Base-by-base conservation (phyloP, 2,797 vertebrate species). In the Fistularia commersonii region DNA sequence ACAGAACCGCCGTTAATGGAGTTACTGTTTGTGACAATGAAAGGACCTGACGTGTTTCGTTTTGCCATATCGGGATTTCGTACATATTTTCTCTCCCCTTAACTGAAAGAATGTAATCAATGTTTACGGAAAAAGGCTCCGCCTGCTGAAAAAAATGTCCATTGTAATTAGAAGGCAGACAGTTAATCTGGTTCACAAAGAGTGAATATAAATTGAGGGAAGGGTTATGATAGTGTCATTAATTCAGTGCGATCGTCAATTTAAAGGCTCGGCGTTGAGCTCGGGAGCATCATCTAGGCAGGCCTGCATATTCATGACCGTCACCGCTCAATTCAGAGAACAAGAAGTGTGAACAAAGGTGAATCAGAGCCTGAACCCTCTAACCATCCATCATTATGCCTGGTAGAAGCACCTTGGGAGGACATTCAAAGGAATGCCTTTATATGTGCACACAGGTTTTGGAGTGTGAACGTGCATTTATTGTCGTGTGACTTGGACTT, bases 221-320 rank as follows among this genome's bases (percentile, higher is more conserved):
- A 79, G 69, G 82, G 79, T 79, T 76, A 83, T 74, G 80, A 79
- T 83, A 72, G 68, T 76, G 77, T 81, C 83, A 87, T 89, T 86
- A 87, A 78, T 80, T 76, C 35, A 6, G 61, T 49, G 65, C 77
- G 81, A 81, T 72, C 82, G 82, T 70, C 74, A 83, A 85, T 86
- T 87, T 79, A 74, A 77, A 78, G 74, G 74, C 82, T 72, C 48
- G 54, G 69, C 71, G 76, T 75, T 62, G 66, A 80, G 77, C 63
- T 53, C 66, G 64, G 77, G 72, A 82, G 74, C 76, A 83, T 77
- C 74, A 71, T 77, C 74, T 45, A 52, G 34, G 49, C 62, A 54
- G 3, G 23, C 67, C 77, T 79, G 69, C 69, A 79, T 82, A 85
- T 79, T 86, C 78, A 85, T 84, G 64, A 77, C 38, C 44, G n/a